Conservation (phyloP, 2,113 vertebrate species). For the Tretioscincus oriximinensis region DNA sequence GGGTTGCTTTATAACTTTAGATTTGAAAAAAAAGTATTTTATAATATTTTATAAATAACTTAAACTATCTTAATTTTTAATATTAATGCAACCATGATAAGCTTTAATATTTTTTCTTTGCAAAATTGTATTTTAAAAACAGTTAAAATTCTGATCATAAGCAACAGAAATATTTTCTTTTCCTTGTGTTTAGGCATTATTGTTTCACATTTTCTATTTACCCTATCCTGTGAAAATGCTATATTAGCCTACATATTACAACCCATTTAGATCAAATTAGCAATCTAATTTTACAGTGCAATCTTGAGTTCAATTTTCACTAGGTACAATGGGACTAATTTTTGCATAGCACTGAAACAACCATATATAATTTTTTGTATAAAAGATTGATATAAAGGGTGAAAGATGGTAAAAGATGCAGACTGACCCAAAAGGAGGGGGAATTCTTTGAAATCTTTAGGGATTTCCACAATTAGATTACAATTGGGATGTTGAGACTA, state of each 20-base stretch:
- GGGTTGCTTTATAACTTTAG: too few species aligned
- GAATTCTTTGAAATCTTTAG: background rate
- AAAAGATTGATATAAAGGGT: too few species aligned
- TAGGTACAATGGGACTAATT: too few species aligned
- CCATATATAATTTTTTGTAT: too few species aligned
- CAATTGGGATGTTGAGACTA: slow-evolving; percentile 8
- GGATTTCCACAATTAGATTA: slow-evolving; percentile 12
- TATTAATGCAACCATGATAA: background rate
- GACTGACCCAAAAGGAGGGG: background rate
- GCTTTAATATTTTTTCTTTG: background rate
- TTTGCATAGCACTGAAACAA: too few species aligned
- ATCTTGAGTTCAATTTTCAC: too few species aligned
- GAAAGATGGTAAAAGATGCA: background rate
- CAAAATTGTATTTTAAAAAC: background rate
- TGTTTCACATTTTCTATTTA: background rate
- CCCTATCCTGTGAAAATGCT: background rate
- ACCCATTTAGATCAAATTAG: background rate
- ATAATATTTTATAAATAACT: background rate
- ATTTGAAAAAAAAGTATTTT: too few species aligned
- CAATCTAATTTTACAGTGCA: background rate
- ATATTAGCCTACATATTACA: background rate
- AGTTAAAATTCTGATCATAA: background rate
- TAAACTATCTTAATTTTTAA: background rate
- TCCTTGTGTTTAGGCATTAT: background rate
- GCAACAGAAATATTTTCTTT: background rate